Conservation (phyloP, 2,113 vertebrate genomes). For the Circaetus cinerascens region DNA sequence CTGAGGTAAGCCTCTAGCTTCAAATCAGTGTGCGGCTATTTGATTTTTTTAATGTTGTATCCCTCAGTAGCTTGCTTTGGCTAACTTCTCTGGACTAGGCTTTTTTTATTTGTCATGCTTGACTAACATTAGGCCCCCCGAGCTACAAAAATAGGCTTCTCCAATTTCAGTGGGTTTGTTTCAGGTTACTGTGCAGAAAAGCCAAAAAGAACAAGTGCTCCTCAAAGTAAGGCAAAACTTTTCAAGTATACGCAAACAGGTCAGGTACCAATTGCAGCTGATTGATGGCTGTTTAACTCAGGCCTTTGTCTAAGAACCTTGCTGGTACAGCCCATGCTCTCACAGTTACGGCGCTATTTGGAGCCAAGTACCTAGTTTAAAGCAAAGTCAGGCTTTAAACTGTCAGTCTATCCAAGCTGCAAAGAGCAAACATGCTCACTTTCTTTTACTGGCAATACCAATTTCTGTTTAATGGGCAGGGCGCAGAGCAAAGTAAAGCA, state of each 20-base stretch:
- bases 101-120: slow-evolving; percentile 63
- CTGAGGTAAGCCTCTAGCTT: neutral
- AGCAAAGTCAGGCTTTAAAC: neutral
- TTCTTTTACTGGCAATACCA: neutral
- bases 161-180: slow-evolving; percentile 18
- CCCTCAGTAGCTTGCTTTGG: slow-evolving; percentile 67
- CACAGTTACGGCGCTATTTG: neutral
- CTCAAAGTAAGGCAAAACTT: neutral
- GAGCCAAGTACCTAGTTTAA: neutral
- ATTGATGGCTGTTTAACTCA: neutral
- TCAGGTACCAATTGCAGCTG: neutral
- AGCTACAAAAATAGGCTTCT: slow-evolving; percentile 17
- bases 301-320: neutral
- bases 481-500: neutral
- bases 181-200: neutral
- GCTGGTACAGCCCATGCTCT: neutral
- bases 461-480: neutral
- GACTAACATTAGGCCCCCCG: slow-evolving; percentile 50
- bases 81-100: slow-evolving; percentile 5
- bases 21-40: neutral
- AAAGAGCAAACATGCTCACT: neutral
- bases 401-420: neutral
- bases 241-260: neutral
- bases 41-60: slow-evolving; percentile 33
- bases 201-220: neutral